Percentiles rank a stretch among this genome's conserved stretches.
These are phyloP conservation scores for Sprattus sprattus DNA, from an alignment of 2,113 vertebrate genomes.

Conservation along the genomic window DNA sequence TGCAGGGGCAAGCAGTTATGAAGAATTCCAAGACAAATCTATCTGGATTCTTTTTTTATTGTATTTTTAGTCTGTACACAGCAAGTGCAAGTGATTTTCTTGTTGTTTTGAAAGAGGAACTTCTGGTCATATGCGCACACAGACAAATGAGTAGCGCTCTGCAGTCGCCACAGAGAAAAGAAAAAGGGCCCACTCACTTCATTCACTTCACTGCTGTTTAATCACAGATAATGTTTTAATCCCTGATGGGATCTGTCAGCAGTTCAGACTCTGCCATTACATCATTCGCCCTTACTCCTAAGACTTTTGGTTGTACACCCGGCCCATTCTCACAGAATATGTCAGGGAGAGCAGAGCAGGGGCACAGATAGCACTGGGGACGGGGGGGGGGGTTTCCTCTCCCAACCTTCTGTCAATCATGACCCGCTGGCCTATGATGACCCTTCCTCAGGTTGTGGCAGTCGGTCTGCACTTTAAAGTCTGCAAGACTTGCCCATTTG, in stretches of 20 bases:
- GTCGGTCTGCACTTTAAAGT: conserved; percentile 58
- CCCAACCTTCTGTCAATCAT: background rate
- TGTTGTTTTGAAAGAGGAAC: background rate
- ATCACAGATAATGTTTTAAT: background rate
- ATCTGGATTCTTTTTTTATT: no score
- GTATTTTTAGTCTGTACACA: no score
- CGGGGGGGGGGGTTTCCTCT: no score
- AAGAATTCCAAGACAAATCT: no score
- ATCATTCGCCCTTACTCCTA: background rate
- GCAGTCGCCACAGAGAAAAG: background rate
- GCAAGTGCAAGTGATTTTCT: background rate
- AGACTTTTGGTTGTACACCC: background rate
- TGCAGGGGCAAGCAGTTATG: background rate
- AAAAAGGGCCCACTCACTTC: background rate
- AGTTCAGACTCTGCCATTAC: background rate
- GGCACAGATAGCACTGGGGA: no score
- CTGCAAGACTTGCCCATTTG: conserved; percentile 31
- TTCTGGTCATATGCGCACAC: background rate
- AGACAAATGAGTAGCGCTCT: background rate
- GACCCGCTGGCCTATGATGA: conserved; percentile 20
- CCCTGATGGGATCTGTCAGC: background rate
- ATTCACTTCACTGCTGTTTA: background rate
- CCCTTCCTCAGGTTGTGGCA: conserved; percentile 47
- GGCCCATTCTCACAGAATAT: background rate
- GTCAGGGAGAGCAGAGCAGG: background rate